Evolutionary conservation across 2,888 invertebrate species (phyloP), one percentile per base, ranked within the genome.

Genomic region (Pseudococcus jackbeardsleyi): DNA sequence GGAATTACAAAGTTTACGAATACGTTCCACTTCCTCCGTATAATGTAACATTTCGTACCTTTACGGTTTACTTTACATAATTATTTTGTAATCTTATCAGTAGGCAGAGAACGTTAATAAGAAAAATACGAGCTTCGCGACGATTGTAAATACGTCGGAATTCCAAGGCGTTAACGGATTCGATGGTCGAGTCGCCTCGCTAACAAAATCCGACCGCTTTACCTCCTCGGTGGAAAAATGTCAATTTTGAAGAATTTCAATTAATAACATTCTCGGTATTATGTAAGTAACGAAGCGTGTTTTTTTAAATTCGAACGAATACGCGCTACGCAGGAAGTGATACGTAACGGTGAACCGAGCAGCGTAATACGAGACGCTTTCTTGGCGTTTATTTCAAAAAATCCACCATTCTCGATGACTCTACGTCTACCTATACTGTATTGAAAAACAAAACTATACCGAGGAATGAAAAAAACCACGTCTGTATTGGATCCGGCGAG

Each of bases 31-130:
- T 82, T 82, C 46, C 79, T 82, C 22, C 19, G 46, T 46, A 46
- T 4, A 46, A n/a, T 12, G 22, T 64, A 79, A 79, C 79, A 15
- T 68, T 42, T 8, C 0, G 42, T 68, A n/a, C n/a, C 0, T 3
- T 59, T 64, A 64, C 22, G n/a, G n/a, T n/a, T 5, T 33, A 33
- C 33, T 82, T 82, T 82, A 82, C 46, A 46, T 82, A 82, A 82
- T 82, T 46, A 82, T 82, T 82, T 46, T 42, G 79, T 82, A 82
- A 82, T 82, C 79, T 82, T 82, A 82, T 82, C 79, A 46, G 79
- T 82, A 19, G 6, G n/a, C 7, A 59, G n/a, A 33, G n/a, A 4
- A 59, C 17, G 5, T n/a, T 59, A 15, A 59, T 59, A n/a, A 39
- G 17, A 17, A 79, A 79, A 79, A 79, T 39, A 26, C 19, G 42